These are phyloP conservation scores for Pseudanteris insignis DNA, from an alignment of 2,888 invertebrate species.

Conservation along the genomic window DNA sequence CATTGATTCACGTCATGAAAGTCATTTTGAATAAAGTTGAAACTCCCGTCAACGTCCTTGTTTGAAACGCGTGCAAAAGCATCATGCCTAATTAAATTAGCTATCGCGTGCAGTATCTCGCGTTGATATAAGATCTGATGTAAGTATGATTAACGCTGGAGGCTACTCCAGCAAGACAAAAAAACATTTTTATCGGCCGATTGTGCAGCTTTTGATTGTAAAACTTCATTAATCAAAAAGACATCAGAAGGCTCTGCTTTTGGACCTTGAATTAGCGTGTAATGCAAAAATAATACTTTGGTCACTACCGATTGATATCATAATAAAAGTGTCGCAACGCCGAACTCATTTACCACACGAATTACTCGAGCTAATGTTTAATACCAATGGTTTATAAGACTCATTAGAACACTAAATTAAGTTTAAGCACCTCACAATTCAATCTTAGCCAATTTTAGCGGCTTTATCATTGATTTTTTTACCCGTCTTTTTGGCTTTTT, in stretches of 20 bases:
- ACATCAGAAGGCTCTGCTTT: not conserved
- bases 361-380: slow-evolving; percentile 13
- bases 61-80: slow-evolving; percentile 12
- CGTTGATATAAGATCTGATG: slow-evolving; percentile 10
- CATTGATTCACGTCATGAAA: slow-evolving; percentile 17
- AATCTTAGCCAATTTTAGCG: no score
- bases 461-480: not conserved
- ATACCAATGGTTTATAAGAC: slow-evolving; percentile 6
- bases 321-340: slow-evolving; percentile 17
- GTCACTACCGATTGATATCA: slow-evolving; percentile 12
- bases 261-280: slow-evolving; percentile 12
- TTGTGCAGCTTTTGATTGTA: not conserved
- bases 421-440: slow-evolving; percentile 2
- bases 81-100: slow-evolving; percentile 22
- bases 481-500: not conserved
- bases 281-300: slow-evolving; percentile 10
- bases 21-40: slow-evolving; percentile 11
- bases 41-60: slow-evolving; percentile 6
- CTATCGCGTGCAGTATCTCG: slow-evolving; percentile 17
- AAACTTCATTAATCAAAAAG: slow-evolving; percentile 12
- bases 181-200: not conserved
- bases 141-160: slow-evolving; percentile 1
- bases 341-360: slow-evolving; percentile 7
- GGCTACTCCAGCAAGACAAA: no score
- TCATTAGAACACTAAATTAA: slow-evolving; percentile 7